phyloP scores from a whole-genome alignment of 2,888 invertebrate species.

The Chrysopilus asiliformis region DNA sequence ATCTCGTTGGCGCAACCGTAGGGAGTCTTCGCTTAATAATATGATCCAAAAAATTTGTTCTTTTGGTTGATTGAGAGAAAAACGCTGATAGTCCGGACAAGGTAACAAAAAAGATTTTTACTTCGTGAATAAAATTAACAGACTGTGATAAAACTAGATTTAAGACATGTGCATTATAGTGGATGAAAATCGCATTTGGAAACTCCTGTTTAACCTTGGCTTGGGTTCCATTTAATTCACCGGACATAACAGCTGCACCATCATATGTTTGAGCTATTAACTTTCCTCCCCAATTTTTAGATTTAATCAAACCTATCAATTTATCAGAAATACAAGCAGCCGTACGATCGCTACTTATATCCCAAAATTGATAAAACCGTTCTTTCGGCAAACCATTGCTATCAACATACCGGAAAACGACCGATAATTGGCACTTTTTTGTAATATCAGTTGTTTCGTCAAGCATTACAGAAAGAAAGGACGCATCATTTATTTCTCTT shows the following conservation, averaged over 20 bases:
- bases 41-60: not conserved
- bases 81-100: constrained; percentile 10
- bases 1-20: not conserved
- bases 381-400: not conserved
- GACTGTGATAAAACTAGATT: constrained; percentile 19
- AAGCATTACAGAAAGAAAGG: constrained; percentile 20
- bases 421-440: constrained; percentile 19
- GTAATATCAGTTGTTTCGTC: constrained; percentile 23
- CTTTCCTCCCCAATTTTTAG: constrained; percentile 16
- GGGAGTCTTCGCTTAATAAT: not conserved
- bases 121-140: constrained; percentile 18
- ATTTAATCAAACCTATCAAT: not conserved
- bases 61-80: constrained; percentile 1
- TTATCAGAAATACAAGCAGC: not conserved
- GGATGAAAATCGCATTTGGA: constrained; percentile 17
- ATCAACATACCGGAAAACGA: constrained; percentile 21
- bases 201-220: constrained; percentile 18
- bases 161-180: constrained; percentile 18
- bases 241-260: constrained; percentile 21
- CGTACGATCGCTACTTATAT: not conserved
- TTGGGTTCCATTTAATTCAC: constrained; percentile 22
- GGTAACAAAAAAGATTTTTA: constrained; percentile 21
- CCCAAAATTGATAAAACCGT: not conserved
- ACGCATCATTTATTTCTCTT: constrained; percentile 16
- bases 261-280: constrained; percentile 24